Evolutionary conservation across 2,797 vertebrate genomes (phyloP), one percentile per base, ranked within the genome.

Genomic region (Lithobates sylvaticus): DNA sequence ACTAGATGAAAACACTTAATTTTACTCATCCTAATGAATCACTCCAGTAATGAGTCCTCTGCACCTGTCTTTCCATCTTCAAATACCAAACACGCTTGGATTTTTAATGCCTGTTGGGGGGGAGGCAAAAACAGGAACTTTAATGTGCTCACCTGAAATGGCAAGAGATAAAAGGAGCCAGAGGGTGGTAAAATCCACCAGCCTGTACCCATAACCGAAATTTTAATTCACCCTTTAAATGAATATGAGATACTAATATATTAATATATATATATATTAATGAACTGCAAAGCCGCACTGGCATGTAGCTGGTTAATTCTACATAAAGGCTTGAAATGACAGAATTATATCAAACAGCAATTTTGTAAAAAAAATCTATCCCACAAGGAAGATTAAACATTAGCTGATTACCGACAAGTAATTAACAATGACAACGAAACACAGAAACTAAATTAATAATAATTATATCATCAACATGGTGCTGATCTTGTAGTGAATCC

Each of bases 331-430:
- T 44, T 44, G 71, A 73, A 42, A n/a, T 23, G 3, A 47, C 47
- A 71, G 87, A 92, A 89, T 88, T 84, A 84, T 88, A 93, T 89
- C 89, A 88, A 90, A 84, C 83, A 88, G 88, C 88, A 90, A 91
- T 91, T 92, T 90, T 91, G 91, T 44, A 80, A 27, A 32, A 68
- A 32, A 68, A 67, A 94, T 89, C 93, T 91, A 94, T 93, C 93
- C 93, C 88, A 91, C 89, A 92, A 89, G 93, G 93, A 91, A 93
- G 94, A 95, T 95, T 96, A 96, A 96, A 94, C 93, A 94, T 94
- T 94, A 94, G 95, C 95, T 96, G 95, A 96, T 96, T 95, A 96
- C 95, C 89, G 94, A 93, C 94, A 95, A 95, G 94, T 96, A 97
- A 97, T 97, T 97, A 97, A 95, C 93, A 94, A 94, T 95, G 95